Evolutionary conservation across 2,113 vertebrate species (phyloP), one percentile per base, ranked within the genome.

Genomic region (Osmerus mordax): DNA sequence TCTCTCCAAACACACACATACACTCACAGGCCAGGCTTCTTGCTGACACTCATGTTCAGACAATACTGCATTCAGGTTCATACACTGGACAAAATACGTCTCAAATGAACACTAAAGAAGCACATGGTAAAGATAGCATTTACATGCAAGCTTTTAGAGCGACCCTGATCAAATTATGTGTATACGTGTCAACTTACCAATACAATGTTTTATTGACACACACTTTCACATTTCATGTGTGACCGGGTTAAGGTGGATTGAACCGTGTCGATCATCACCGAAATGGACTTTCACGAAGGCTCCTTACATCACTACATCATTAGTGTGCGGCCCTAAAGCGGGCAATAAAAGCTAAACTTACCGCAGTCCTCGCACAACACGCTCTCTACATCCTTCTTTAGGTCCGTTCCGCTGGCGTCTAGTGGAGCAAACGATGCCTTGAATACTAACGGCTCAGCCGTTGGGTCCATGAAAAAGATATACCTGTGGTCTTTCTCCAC

Each of bases 391-490:
- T 97, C 95, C 90, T 94, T 96, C 91, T 97, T 97, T 83, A 94
- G 93, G 88, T 95, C 95, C 90, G 94, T 95, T 91, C 94, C 89
- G 88, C 90, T 93, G 84, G 95, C 94, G 81, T 96, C 94, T 80
- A 96, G 84, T 23, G 96, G 96, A 79, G 96, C 95, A 90, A 94
- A 97, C 71, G 96, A 95, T 74, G 95, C 93, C 86, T 93, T 95
- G 92, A 95, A 98, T 73, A 97, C 94, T 72, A 94, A 89, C 75
- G 95, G 95, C 80, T 97, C 93, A 81, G 94, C 94, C 16, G 96
- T 96, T 81, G 95, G 95, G 93, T 96, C 95, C 93, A 97, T 95
- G 91, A 98, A 98, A 90, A 97, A 98, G 87, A 98, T 95, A 87
- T 97, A 98, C 91, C 94, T 94, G 91, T 94, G 94, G 93, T 96